Conservation (phyloP, 2,888 invertebrate species). For the Yponomeuta cagnagella region DNA sequence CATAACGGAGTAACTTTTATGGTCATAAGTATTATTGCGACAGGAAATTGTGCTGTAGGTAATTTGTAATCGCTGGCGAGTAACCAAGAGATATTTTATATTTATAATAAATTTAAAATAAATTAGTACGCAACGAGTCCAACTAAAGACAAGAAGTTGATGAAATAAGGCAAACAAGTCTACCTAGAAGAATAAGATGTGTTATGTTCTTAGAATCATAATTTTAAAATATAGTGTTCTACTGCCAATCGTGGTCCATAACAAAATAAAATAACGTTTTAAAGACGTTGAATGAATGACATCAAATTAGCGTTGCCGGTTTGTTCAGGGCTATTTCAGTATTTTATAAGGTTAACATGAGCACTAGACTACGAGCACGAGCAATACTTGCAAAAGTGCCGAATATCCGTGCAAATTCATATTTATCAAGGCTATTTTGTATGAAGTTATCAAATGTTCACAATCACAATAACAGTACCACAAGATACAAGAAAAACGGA, state of each 20-base stretch:
- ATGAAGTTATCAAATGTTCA: neutral
- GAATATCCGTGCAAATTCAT: no score
- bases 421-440: neutral
- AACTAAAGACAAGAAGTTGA: neutral
- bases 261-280: neutral
- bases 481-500: neutral
- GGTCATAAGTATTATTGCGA: neutral
- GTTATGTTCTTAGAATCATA: no score
- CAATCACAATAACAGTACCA: neutral
- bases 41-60: neutral
- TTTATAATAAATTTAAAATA: neutral
- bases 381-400: no score
- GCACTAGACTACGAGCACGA: no score
- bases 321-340: neutral
- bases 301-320: neutral
- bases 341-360: no score
- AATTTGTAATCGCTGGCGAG: neutral
- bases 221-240: no score
- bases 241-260: no score
- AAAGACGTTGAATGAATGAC: neutral
- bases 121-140: neutral
- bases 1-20: neutral
- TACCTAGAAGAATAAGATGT: neutral
- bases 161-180: neutral
- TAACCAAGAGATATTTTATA: neutral